A percentile compares a stretch with the other conserved stretches of the same genome.
Conservation (phyloP, 2,888 invertebrate genomes). For the Monopis laevigella region DNA sequence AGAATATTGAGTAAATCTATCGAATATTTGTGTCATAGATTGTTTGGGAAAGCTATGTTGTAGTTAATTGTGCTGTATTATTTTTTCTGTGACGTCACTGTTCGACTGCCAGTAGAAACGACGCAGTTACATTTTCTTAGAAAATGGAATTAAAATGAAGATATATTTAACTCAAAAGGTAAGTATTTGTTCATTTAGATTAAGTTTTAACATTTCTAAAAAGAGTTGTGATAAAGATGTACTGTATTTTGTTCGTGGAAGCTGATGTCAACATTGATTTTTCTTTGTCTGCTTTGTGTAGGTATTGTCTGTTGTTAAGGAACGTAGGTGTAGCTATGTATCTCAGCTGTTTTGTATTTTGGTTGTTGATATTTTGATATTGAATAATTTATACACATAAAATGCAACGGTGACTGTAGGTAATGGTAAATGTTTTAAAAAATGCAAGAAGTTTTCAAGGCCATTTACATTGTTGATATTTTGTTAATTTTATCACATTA, state of each 20-base stretch:
- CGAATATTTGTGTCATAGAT: constrained; percentile 26
- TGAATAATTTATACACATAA: too few species aligned
- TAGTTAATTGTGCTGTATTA: constrained; percentile 30
- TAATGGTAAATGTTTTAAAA: too few species aligned
- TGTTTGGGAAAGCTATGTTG: constrained; percentile 39
- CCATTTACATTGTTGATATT: not conserved
- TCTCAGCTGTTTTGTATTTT: constrained; percentile 11
- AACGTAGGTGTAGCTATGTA: not conserved
- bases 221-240: too few species aligned
- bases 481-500: constrained; percentile 5
- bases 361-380: too few species aligned
- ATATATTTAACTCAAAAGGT: constrained; percentile 48
- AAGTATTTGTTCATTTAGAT: constrained; percentile 22
- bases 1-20: constrained; percentile 29
- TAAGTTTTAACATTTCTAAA: constrained; percentile 1
- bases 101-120: constrained; percentile 66
- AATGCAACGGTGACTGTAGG: too few species aligned
- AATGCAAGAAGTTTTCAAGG: not conserved
- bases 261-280: constrained; percentile 23
- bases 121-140: constrained; percentile 68
- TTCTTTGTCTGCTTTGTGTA: constrained; percentile 55
- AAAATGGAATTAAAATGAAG: constrained; percentile 64
- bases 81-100: constrained; percentile 68
- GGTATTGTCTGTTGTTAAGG: constrained; percentile 12
- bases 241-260: too few species aligned